Base-by-base conservation (phyloP, 2,888 invertebrate genomes). In the Glaucopsyche alexis region DNA sequence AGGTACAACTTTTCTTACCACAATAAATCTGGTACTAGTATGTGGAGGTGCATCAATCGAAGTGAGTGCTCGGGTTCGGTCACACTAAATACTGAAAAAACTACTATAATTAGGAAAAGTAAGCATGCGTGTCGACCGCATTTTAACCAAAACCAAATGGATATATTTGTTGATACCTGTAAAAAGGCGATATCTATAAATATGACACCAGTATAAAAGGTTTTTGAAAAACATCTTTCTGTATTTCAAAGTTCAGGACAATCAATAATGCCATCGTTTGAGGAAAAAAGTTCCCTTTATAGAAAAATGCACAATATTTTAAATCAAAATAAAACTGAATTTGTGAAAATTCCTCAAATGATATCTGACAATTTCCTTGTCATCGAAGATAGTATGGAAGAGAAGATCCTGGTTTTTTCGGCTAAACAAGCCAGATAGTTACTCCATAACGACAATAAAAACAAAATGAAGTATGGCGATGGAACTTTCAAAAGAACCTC, bases 401-500 rank as follows among this genome's bases (percentile, higher is more conserved):
- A n/a, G n/a, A n/a, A n/a, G n/a, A n/a, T n/a, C n/a, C n/a, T n/a
- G n/a, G n/a, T n/a, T n/a, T n/a, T n/a, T n/a, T n/a, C n/a, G n/a
- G n/a, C n/a, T n/a, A n/a, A n/a, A n/a, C n/a, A n/a, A n/a, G n/a
- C n/a, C n/a, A n/a, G n/a, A n/a, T n/a, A n/a, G n/a, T n/a, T n/a
- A n/a, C n/a, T n/a, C n/a, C n/a, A n/a, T n/a, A n/a, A n/a, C n/a
- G n/a, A n/a, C n/a, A n/a, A n/a, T n/a, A n/a, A n/a, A n/a, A n/a
- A n/a, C n/a, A n/a, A n/a, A n/a, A n/a, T n/a, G n/a, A n/a, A n/a
- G n/a, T n/a, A n/a, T n/a, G n/a, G n/a, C n/a, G n/a, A n/a, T n/a
- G 29, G 49, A 45, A 72, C 72, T 55, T 74, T 74, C 60, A 74
- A 74, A 72, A 72, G 55, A 72, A 72, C 72, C 16, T 71, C 73